These are phyloP conservation scores for Ariopsis seemanni DNA, from an alignment of 2,113 vertebrate genomes.

Conservation along the genomic window DNA sequence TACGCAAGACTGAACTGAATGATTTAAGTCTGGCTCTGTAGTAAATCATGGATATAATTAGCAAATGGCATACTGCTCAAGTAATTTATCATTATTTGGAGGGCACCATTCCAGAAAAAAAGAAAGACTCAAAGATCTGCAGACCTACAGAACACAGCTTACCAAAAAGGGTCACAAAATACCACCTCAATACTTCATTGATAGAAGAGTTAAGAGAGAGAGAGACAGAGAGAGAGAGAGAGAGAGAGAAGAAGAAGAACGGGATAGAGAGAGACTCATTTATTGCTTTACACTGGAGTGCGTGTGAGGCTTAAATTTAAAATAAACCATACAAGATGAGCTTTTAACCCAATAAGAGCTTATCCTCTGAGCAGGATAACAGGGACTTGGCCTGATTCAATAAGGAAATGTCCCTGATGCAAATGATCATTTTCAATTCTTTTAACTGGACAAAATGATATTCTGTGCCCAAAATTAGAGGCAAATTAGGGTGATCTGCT, in stretches of 20 bases:
- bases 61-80: conserved; percentile 99
- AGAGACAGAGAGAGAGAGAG: conserved; percentile 62
- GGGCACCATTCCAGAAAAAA: conserved; percentile 99
- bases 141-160: conserved; percentile 97
- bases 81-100: conserved; percentile 99
- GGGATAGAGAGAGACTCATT: conserved; percentile 56
- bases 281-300: conserved; percentile 74
- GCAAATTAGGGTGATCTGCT: conserved; percentile 77
- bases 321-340: conserved; percentile 79
- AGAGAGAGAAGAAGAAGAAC: conserved; percentile 60
- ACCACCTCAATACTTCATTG: conserved; percentile 95
- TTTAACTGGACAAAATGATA: conserved; percentile 83
- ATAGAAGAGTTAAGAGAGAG: conserved; percentile 68
- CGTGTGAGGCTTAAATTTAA: conserved; percentile 78
- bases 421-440: conserved; percentile 83
- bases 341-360: conserved; percentile 84
- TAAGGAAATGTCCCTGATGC: conserved; percentile 82
- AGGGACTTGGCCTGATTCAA: conserved; percentile 79
- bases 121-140: conserved; percentile 96
- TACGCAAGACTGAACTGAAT: conserved; percentile 99
- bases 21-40: conserved; percentile 99
- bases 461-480: conserved; percentile 79
- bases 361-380: conserved; percentile 76
- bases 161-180: conserved; percentile 96
- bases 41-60: conserved; percentile 99